Evolutionary conservation across 2,113 vertebrate genomes (phyloP), one percentile per base, ranked within the genome.

Genomic region (Onychostoma macrolepis): DNA sequence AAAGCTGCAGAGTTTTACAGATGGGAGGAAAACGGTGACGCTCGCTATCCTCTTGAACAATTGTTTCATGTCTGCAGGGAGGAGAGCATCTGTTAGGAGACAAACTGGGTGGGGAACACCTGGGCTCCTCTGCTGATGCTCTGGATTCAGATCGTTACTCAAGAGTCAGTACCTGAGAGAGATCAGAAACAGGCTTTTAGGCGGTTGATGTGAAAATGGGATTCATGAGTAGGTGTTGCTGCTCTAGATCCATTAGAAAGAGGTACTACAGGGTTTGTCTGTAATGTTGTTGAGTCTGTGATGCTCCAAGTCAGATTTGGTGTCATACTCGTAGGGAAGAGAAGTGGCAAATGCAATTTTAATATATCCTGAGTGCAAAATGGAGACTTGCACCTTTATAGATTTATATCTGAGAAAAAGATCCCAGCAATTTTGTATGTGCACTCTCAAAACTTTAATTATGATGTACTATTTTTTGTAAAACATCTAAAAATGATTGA

Each of bases 1-100:
- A 33, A 5, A 33, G 48, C 76, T 78, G 15, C 38, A 45, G 41
- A 33, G 76, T 33, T 78, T 78, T 78, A 53, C 45, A 21, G 76
- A 78, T 33, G 72, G 76, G 48, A 33, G 76, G 76, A 21, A 50
- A 78, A 78, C 45, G 11, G 76, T 72, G 69, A 41, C 3, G 9
- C 69, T 72, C 69, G 36, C 33, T 38, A 50, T 78, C 30, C 48
- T 15, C 41, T 48, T 76, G n/a, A 76, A 76, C 76, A 53, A 56
- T 41, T 41, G 53, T 80, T 80, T 41, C 6, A 12, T 41, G 53
- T 61, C 78, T 80, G 78, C 28, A 78, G 76, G 76, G 76, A 78
- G 76, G 19, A 61, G 53, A 80, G 78, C 78, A 80, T 80, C 78
- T 80, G 50, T 80, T 80, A 13, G 53, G 78, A 61, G 78, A 80